Conservation (phyloP, 2,113 vertebrate species). For the Opisthocomus hoazin region DNA sequence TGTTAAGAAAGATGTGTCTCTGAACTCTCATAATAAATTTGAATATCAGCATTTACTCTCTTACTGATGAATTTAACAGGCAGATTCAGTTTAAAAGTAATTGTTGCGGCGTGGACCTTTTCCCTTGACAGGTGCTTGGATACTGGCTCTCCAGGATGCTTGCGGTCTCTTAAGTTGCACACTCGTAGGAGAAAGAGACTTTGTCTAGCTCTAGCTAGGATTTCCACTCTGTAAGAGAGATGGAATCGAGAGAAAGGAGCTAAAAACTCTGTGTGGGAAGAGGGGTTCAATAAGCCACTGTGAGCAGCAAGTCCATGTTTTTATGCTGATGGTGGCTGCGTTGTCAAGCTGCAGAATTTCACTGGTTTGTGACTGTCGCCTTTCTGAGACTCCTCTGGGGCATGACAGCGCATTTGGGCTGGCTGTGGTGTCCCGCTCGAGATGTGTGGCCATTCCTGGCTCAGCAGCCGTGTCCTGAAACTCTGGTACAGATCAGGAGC, state of each 20-base stretch:
- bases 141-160: background rate
- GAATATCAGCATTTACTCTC: background rate
- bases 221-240: background rate
- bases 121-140: background rate
- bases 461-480: background rate
- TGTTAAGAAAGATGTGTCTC: background rate
- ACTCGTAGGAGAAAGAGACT: background rate
- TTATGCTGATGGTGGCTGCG: background rate
- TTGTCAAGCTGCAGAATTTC: background rate
- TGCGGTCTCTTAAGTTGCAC: background rate
- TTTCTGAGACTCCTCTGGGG: background rate
- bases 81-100: background rate
- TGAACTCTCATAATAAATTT: background rate
- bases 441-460: accelerated
- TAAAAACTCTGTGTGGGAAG: background rate
- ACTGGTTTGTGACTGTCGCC: background rate
- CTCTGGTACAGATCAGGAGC: background rate
- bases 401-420: background rate
- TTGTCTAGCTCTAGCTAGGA: background rate
- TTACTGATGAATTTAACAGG: background rate
- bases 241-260: background rate
- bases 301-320: background rate
- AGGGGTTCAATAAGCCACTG: background rate
- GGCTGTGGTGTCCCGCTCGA: background rate
- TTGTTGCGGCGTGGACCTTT: background rate